Base-by-base conservation (phyloP, 2,113 vertebrate genomes). In the Passer domesticus region DNA sequence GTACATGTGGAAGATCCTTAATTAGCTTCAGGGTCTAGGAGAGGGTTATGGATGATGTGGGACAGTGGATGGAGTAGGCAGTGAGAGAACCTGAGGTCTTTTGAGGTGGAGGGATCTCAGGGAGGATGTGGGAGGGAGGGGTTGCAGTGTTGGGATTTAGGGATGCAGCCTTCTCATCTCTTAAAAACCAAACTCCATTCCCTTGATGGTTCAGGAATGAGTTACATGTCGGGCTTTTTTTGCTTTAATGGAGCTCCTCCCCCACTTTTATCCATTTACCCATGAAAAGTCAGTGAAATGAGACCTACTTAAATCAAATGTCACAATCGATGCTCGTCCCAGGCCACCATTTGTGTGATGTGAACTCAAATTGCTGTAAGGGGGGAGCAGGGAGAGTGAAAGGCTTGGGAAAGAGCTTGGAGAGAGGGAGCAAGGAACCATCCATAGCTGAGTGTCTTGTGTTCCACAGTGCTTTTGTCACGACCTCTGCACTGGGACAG, bases 251-350 rank as follows among this genome's bases (percentile, higher is more conserved):
- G 47, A 94, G 64, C 94, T 92, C 96, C 94, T 94, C 95, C 96
- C 64, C 52, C 60, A 41, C 89, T 96, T 96, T 84, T 95, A 89
- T 92, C 66, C 93, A 94, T 80, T 68, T 94, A 69, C 60, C 91
- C 94, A 82, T 94, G 95, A 95, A 96, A 95, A 95, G 90, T 92
- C 93, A 93, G 87, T 28, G 86, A 91, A 93, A 96, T 78, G 80
- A 96, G 93, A 89, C 90, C 93, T 89, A 83, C 83, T 96, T 93
- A 94, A 95, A 97, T 96, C 93, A 90, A 93, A 93, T 95, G 95
- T 97, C 92, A 94, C 73, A 94, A 89, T 87, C 43, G 4, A 94
- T 97, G 95, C 80, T 89, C 77, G 25, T 96, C 93, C 60, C 90
- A 49, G 93, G 93, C 92, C 90, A 75, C 90, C 30, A 0, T 81